Evolutionary conservation across 1,140 invertebrate genomes (phyloP).

Genomic region (Lucilia sericata): DNA sequence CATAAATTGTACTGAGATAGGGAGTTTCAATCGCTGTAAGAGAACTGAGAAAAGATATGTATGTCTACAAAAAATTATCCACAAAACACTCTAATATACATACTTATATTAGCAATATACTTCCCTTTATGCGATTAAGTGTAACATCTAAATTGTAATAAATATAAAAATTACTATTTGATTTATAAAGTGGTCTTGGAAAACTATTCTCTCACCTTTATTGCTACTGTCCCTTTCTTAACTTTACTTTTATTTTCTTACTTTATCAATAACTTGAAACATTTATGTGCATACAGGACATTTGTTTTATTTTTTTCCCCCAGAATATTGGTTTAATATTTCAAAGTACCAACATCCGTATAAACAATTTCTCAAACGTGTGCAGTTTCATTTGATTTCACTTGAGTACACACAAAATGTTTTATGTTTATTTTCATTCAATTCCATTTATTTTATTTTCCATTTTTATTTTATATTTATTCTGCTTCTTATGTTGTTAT

Average conservation of each 20-base stretch:
- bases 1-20: too few species aligned
- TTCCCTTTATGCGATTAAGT: neutral
- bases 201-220: neutral
- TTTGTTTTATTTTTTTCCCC: too few species aligned
- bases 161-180: neutral
- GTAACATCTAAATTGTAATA: neutral
- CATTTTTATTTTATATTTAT: neutral
- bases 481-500: neutral
- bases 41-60: too few species aligned
- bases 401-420: neutral
- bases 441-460: neutral
- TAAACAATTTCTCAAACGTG: neutral
- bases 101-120: too few species aligned
- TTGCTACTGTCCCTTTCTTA: neutral
- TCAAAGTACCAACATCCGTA: too few species aligned
- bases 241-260: neutral
- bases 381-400: slow-evolving; percentile 3
- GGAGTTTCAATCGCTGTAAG: too few species aligned
- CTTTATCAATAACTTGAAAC: neutral
- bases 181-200: neutral
- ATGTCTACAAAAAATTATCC: too few species aligned
- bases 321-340: neutral
- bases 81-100: too few species aligned
- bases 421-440: neutral
- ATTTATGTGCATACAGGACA: neutral